Conservation (phyloP, 2,888 invertebrate species). For the Anorthoa munda region DNA sequence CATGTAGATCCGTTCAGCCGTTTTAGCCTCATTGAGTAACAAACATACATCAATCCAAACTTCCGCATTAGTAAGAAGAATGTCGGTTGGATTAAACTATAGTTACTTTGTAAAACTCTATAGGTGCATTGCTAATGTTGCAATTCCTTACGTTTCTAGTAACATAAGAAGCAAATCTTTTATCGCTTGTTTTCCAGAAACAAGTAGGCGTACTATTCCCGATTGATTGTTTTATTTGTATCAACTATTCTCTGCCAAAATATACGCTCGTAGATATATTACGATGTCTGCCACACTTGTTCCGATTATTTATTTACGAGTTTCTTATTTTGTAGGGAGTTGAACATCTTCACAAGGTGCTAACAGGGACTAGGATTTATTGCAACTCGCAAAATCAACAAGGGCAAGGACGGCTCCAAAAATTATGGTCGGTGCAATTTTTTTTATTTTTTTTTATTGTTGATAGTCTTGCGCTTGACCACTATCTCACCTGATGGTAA, state of each 20-base stretch:
- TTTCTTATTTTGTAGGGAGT: slow-evolving; percentile 14
- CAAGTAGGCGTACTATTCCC: no score
- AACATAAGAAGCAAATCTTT: not conserved
- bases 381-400: slow-evolving; percentile 17
- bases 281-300: slow-evolving; percentile 29
- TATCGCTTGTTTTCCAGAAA: not conserved
- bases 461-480: no score
- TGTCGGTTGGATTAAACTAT: not conserved
- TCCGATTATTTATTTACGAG: slow-evolving; percentile 39
- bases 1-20: no score
- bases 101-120: not conserved
- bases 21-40: no score
- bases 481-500: no score
- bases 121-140: no score
- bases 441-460: no score
- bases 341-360: slow-evolving; percentile 19
- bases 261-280: slow-evolving; percentile 23
- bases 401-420: not conserved
- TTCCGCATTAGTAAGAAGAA: no score
- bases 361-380: slow-evolving; percentile 19
- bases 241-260: not conserved
- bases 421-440: not conserved
- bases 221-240: slow-evolving; percentile 4
- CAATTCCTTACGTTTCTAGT: not conserved
- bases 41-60: no score